A percentile compares a stretch with the other conserved stretches of the same genome.
These are phyloP conservation scores for Erebia palarica DNA, from an alignment of 2,888 invertebrate species.

Conservation along the genomic window DNA sequence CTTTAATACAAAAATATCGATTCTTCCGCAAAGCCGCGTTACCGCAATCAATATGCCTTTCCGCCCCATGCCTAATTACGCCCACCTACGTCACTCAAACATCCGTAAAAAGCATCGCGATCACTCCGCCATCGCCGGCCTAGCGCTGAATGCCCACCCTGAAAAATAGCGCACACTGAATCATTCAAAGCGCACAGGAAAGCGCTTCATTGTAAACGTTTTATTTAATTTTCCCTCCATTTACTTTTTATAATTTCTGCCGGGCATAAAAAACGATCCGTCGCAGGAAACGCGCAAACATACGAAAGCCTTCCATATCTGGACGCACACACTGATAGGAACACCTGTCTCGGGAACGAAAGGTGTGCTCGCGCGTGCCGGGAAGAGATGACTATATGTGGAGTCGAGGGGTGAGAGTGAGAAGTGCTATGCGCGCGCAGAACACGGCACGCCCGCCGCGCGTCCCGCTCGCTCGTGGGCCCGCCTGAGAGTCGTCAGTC, in stretches of 20 bases:
- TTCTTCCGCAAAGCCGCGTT: conserved; percentile 79
- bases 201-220: conserved; percentile 82
- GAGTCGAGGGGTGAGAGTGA: conserved; percentile 56
- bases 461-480: conserved; percentile 73
- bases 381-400: conserved; percentile 60
- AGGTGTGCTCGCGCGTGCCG: conserved; percentile 76
- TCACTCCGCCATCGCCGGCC: conserved; percentile 57
- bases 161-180: conserved; percentile 78
- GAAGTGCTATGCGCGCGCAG: conserved; percentile 75
- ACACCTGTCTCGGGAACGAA: conserved; percentile 82
- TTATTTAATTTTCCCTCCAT: conserved; percentile 83
- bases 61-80: conserved; percentile 80
- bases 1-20: conserved; percentile 81
- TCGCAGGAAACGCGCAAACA: conserved; percentile 79
- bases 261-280: conserved; percentile 81
- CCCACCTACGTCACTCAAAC: conserved; percentile 78
- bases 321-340: conserved; percentile 75
- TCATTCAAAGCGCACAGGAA: conserved; percentile 81
- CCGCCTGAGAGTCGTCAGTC: conserved; percentile 68
- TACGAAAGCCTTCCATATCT: conserved; percentile 54
- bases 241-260: conserved; percentile 82
- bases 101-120: conserved; percentile 73
- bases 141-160: conserved; percentile 61
- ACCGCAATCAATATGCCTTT: conserved; percentile 82
- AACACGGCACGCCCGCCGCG: conserved; percentile 77